These are phyloP conservation scores for Helleia helle DNA, from an alignment of 2,888 invertebrate genomes.

Conservation along the genomic window DNA sequence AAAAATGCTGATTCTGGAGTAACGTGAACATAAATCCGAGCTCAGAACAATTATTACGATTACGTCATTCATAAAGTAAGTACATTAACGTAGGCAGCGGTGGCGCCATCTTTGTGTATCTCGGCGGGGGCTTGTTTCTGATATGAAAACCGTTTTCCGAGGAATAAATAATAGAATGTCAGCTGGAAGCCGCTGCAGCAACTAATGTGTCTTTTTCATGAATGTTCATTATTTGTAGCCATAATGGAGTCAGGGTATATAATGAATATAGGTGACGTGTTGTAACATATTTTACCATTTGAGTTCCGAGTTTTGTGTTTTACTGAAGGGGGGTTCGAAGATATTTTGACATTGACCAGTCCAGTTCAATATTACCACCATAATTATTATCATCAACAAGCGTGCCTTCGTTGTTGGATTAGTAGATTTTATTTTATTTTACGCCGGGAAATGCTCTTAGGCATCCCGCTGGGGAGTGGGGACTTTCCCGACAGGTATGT, in stretches of 20 bases:
- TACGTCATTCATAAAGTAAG: conserved; percentile 56
- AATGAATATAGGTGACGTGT: no score
- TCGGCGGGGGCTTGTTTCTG: conserved; percentile 51
- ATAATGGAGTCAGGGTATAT: conserved; percentile 1
- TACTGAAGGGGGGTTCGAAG: no score
- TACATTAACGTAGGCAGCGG: conserved; percentile 50
- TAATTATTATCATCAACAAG: no score
- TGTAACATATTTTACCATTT: no score
- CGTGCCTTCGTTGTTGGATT: no score
- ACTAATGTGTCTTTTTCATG: conserved; percentile 28
- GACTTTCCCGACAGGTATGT: no score
- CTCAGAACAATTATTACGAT: conserved; percentile 51
- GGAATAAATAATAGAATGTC: conserved; percentile 54
- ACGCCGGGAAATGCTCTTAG: no score
- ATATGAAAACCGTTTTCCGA: conserved; percentile 65
- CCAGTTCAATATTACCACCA: no score
- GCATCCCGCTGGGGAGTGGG: no score
- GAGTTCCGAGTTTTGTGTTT: no score
- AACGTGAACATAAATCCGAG: conserved; percentile 42
- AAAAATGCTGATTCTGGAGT: conserved; percentile 21
- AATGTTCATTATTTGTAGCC: conserved; percentile 4
- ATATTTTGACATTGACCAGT: no score
- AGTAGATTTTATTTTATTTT: no score
- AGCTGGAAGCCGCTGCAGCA: conserved; percentile 37
- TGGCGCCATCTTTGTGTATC: conserved; percentile 49